Conservation (phyloP, 2,797 vertebrate genomes). For the Kryptolebias ocellatus region DNA sequence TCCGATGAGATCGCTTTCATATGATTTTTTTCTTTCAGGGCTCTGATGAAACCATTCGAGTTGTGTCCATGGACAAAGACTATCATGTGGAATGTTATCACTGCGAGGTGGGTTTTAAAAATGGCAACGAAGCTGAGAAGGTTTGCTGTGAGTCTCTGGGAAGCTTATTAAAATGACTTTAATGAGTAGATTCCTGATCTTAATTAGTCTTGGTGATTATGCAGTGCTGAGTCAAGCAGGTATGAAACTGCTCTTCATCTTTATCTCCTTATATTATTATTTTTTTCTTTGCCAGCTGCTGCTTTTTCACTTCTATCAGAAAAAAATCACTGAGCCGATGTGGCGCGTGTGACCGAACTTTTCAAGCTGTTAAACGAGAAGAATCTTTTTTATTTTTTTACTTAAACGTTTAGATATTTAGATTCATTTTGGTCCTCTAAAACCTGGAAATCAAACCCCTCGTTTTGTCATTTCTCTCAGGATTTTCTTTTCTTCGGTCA, state of each 20-base stretch:
- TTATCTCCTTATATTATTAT: neutral
- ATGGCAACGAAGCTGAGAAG: neutral
- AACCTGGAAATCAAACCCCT: too few relatives aligned
- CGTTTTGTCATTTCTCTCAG: too few relatives aligned
- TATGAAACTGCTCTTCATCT: conserved; percentile 43
- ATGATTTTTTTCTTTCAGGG: conserved; percentile 79
- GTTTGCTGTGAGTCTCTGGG: conserved; percentile 34
- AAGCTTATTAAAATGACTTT: conserved; percentile 55
- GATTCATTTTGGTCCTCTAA: too few relatives aligned
- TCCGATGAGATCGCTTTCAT: conserved; percentile 13
- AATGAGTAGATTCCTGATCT: conserved; percentile 42
- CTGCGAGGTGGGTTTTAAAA: conserved; percentile 87
- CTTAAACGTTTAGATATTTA: too few relatives aligned
- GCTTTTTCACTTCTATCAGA: conserved; percentile 22
- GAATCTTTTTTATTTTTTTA: too few relatives aligned
- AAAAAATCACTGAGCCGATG: conserved; percentile 33
- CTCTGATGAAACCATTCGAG: conserved; percentile 95
- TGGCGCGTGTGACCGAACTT: too few relatives aligned
- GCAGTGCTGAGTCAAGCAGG: conserved; percentile 40
- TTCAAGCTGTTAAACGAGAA: too few relatives aligned
- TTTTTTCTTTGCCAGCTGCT: conserved; percentile 36
- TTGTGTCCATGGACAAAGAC: conserved; percentile 97
- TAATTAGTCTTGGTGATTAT: conserved; percentile 67
- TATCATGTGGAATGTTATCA: conserved; percentile 96
- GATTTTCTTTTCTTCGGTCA: neutral